Conservation (phyloP, 2,888 invertebrate species). For the Xestia c-nigrum region DNA sequence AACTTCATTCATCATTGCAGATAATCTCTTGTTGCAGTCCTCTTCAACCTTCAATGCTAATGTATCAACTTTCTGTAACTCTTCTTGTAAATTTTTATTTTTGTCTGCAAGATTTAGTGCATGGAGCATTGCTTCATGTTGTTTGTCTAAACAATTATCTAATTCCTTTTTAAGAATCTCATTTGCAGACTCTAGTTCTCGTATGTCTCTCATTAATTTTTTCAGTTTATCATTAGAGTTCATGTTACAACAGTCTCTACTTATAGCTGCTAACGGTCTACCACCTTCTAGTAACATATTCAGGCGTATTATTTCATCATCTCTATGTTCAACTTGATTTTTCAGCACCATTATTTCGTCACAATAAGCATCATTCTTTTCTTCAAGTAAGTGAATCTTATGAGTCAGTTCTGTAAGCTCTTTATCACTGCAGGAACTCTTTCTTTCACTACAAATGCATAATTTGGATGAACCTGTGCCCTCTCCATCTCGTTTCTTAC, state of each 20-base stretch:
- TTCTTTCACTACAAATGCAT: slow-evolving; percentile 79
- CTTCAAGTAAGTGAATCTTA: slow-evolving; percentile 84
- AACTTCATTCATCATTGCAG: slow-evolving; percentile 91
- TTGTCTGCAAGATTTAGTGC: slow-evolving; percentile 94
- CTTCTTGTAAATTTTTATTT: slow-evolving; percentile 93
- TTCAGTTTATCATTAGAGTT: slow-evolving; percentile 89
- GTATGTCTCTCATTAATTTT: slow-evolving; percentile 90
- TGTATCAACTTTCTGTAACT: slow-evolving; percentile 93
- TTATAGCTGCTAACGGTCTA: slow-evolving; percentile 91
- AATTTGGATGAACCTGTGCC: slow-evolving; percentile 71
- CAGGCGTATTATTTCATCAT: slow-evolving; percentile 93
- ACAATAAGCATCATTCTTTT: slow-evolving; percentile 82
- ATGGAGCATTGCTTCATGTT: slow-evolving; percentile 95
- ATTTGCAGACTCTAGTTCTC: slow-evolving; percentile 91
- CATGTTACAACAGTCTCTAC: slow-evolving; percentile 92
- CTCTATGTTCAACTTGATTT: slow-evolving; percentile 88
- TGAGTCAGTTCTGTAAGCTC: slow-evolving; percentile 85
- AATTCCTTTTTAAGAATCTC: slow-evolving; percentile 86
- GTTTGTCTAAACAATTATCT: slow-evolving; percentile 91
- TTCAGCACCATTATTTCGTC: slow-evolving; percentile 84
- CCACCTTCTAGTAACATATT: slow-evolving; percentile 93
- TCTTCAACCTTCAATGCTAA: slow-evolving; percentile 94
- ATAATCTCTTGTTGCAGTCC: slow-evolving; percentile 93
- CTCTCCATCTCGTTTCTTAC: slow-evolving; percentile 78
- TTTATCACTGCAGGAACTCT: slow-evolving; percentile 79